These are phyloP conservation scores for Onychomys arenicola DNA, from an alignment of 2,797 vertebrate species.

Conservation along the genomic window DNA sequence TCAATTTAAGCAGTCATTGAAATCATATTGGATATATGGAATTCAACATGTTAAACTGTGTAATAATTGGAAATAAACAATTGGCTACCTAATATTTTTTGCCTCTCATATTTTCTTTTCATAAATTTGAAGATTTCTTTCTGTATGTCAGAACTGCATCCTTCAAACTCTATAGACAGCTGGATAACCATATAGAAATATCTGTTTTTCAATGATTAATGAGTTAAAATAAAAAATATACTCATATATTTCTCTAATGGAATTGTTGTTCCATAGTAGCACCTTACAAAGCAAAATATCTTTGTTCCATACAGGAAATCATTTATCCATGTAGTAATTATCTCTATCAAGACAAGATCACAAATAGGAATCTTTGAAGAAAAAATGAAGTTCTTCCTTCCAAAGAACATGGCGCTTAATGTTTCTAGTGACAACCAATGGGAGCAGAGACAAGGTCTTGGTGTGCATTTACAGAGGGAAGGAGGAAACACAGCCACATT, in stretches of 20 bases:
- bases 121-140: background rate
- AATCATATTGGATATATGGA: background rate
- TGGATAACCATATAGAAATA: background rate
- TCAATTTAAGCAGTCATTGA: background rate
- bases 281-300: background rate
- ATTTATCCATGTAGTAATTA: background rate
- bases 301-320: background rate
- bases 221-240: background rate
- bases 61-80: constrained; percentile 72
- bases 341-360: constrained; percentile 11
- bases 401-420: background rate
- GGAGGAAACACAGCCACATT: background rate
- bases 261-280: background rate
- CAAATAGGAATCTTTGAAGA: background rate
- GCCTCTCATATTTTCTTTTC: background rate
- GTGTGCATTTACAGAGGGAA: background rate
- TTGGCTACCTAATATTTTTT: background rate
- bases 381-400: background rate
- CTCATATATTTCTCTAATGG: background rate
- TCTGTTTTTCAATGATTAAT: background rate
- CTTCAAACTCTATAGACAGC: background rate
- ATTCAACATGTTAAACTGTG: background rate
- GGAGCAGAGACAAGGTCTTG: background rate
- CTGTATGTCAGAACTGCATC: background rate
- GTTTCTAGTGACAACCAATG: background rate